phyloP scores from a whole-genome alignment of 2,113 vertebrate species.

The Zeus faber region DNA sequence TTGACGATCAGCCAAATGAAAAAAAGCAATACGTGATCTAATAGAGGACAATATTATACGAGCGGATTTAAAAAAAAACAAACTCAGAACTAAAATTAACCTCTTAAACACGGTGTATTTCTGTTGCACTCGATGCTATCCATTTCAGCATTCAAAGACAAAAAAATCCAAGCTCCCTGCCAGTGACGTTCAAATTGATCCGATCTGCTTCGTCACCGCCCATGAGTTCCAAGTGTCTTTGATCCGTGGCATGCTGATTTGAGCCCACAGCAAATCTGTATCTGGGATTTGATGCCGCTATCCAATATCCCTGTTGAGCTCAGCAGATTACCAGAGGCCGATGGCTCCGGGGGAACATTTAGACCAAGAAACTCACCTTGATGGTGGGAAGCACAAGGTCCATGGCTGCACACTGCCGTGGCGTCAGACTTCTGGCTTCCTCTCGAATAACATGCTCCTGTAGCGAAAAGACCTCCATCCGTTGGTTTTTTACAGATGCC shows the following conservation, averaged over 20 bases:
- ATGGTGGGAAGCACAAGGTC: slow-evolving; percentile 91
- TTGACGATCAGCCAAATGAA: too few species aligned
- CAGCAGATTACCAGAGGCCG: neutral
- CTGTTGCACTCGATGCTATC: slow-evolving; percentile 13
- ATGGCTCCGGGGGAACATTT: neutral
- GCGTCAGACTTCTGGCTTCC: slow-evolving; percentile 87
- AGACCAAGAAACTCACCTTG: slow-evolving; percentile 78
- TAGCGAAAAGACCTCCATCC: neutral
- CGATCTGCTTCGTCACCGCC: neutral
- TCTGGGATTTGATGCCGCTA: neutral
- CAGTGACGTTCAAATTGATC: neutral
- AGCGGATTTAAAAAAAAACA: too few species aligned
- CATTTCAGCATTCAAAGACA: neutral
- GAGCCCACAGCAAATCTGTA: neutral
- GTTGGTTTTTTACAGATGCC: too few species aligned
- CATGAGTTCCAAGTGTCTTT: neutral
- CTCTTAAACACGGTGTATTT: too few species aligned
- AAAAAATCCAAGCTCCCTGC: too few species aligned
- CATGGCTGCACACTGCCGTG: slow-evolving; percentile 91
- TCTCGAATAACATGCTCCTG: slow-evolving; percentile 94
- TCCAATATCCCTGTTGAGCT: neutral
- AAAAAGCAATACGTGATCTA: too few species aligned
- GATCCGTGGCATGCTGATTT: too few species aligned
- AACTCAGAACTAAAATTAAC: too few species aligned
- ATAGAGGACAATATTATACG: too few species aligned